Conservation (phyloP, 2,797 vertebrate genomes). For the Gouania willdenowi region DNA sequence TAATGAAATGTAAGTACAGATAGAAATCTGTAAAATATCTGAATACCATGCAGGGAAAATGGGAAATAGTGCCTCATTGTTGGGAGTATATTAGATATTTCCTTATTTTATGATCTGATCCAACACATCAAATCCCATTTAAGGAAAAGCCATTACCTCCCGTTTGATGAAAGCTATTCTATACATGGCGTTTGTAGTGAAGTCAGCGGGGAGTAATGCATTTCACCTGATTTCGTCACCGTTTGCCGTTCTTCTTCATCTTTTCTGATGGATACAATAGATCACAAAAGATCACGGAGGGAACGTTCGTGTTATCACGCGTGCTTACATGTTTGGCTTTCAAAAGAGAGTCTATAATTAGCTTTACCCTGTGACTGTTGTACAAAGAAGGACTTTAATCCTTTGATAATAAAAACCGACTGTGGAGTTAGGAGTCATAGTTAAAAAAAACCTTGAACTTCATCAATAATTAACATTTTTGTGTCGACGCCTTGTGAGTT, state of each 20-base stretch:
- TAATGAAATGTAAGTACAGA: no score
- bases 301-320: constrained; percentile 16
- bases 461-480: no score
- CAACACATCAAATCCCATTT: constrained; percentile 41
- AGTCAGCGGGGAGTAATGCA: constrained; percentile 15
- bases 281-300: not conserved
- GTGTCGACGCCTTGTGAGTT: no score
- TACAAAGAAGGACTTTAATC: no score
- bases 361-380: not conserved
- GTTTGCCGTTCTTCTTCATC: constrained; percentile 30
- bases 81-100: no score
- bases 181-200: constrained; percentile 17
- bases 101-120: constrained; percentile 31
- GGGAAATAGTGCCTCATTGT: no score
- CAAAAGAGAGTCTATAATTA: not conserved
- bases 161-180: constrained; percentile 10
- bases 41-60: no score
- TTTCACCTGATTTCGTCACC: constrained; percentile 62
- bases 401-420: no score
- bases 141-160: no score
- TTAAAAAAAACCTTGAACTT: no score
- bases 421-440: no score
- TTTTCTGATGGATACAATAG: constrained; percentile 15
- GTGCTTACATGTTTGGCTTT: constrained; percentile 23
- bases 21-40: no score